A percentile compares a stretch with the other conserved stretches of the same genome.
phyloP scores from a whole-genome alignment of 2,797 vertebrate genomes.

The Prionace glauca region DNA sequence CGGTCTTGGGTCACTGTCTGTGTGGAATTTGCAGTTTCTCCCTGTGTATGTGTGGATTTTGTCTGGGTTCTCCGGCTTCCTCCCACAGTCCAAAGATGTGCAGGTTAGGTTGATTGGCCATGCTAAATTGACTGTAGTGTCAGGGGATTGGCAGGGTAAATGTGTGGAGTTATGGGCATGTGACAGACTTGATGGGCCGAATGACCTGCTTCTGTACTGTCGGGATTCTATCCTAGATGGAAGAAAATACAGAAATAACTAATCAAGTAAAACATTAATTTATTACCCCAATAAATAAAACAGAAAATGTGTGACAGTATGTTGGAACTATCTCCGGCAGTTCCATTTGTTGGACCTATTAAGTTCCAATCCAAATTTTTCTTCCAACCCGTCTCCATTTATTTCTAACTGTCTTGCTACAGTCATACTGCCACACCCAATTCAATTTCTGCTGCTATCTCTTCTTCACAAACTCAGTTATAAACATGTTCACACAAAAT shows the following conservation, averaged over 20 bases:
- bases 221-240: too few species aligned
- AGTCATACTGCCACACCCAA: background rate
- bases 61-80: too few species aligned
- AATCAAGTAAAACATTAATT: background rate
- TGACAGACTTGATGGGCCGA: too few species aligned
- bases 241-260: background rate
- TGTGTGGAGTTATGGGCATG: too few species aligned
- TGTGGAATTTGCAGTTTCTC: too few species aligned
- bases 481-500: background rate
- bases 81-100: too few species aligned
- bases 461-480: background rate
- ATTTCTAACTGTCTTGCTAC: background rate
- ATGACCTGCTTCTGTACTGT: too few species aligned
- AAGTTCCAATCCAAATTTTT: background rate
- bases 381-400: background rate
- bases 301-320: background rate
- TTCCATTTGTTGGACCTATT: background rate
- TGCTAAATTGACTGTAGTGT: too few species aligned
- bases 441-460: background rate
- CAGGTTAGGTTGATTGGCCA: too few species aligned
- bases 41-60: too few species aligned
- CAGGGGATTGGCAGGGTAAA: too few species aligned
- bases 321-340: background rate
- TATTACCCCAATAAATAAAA: background rate
- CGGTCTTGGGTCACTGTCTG: too few species aligned